A percentile compares a stretch with the other conserved stretches of the same genome.
Evolutionary conservation across 2,113 vertebrate species (phyloP).

Genomic region (Salvelinus namaycush): DNA sequence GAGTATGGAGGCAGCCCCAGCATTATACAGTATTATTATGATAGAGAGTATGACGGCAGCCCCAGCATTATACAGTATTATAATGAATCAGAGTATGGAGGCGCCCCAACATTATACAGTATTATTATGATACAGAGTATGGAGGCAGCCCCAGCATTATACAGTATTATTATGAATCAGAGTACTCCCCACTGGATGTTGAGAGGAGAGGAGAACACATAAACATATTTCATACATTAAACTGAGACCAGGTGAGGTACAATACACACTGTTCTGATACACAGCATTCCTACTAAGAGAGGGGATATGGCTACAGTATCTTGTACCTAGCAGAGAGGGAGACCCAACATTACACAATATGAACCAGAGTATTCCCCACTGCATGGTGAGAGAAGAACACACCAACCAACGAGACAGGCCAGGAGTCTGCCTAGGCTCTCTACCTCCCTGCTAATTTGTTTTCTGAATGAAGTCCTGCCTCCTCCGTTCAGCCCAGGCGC

Average conservation of each 20-base stretch:
- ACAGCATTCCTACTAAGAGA: neutral
- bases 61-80: no score
- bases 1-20: no score
- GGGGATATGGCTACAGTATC: neutral
- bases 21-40: no score
- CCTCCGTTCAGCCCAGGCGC: conserved; percentile 4
- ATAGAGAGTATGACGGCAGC: no score
- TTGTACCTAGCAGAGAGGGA: neutral
- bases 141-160: no score
- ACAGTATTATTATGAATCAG: conserved; percentile 31
- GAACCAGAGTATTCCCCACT: neutral
- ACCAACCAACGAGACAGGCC: neutral
- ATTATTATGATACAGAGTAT: neutral
- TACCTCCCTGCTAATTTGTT: conserved; percentile 8
- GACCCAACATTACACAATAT: neutral
- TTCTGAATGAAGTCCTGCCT: neutral
- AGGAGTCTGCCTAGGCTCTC: neutral
- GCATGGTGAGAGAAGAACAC: neutral
- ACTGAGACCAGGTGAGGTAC: neutral
- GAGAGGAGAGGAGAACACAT: no score
- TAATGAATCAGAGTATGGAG: no score
- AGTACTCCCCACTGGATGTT: no score
- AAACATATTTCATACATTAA: no score
- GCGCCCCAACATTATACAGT: no score
- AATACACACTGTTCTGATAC: neutral